Evolutionary conservation across 2,113 vertebrate species (phyloP), one percentile per base, ranked within the genome.

Genomic region (Tringa solitaria): DNA sequence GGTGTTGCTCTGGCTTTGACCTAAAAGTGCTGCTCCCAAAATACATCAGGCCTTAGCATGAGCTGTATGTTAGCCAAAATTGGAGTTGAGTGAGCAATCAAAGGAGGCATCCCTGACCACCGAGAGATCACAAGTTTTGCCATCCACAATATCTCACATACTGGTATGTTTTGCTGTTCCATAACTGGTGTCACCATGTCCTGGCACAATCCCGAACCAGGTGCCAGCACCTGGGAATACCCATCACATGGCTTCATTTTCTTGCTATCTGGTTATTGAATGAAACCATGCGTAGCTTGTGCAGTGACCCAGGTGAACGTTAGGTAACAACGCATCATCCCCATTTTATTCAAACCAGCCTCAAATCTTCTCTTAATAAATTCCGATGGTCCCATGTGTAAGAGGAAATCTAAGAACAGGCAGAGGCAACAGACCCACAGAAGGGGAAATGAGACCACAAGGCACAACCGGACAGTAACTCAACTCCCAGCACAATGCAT

Each of bases 161-260:
- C 39, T n/a, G 18, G 37, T 61, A 46, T 0, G 8, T 30, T 84
- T 63, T 1, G 0, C 16, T 48, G n/a, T 63, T 63, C 48, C 5
- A 2, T 50, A 48, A 43, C 1, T 1, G 24, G 20, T 78, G 41
- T 64, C 89, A 64, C 43, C 14, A 4, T 17, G 43, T 50, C 32
- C 73, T 57, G 50, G 26, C 50, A 64, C 57, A 57, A 24, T 33
- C 30, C 50, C 41, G 20, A 20, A 64, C 18, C 41, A 63, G 56
- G 5, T 48, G 17, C 48, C 21, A 45, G 73, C 27, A 70, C 30
- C 19, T 4, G 9, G 17, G 18, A 20, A 17, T 54, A 46, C 54
- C 39, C 33, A 45, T 53, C 35, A 57, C 33, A 26, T 30, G 64
- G n/a, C 46, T 79, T 74, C 32, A 16, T 84, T 61, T 60, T 56